A percentile compares a stretch with the other conserved stretches of the same genome.
These are phyloP conservation scores for Macropis europaea DNA, from an alignment of 2,888 invertebrate genomes.

Conservation along the genomic window DNA sequence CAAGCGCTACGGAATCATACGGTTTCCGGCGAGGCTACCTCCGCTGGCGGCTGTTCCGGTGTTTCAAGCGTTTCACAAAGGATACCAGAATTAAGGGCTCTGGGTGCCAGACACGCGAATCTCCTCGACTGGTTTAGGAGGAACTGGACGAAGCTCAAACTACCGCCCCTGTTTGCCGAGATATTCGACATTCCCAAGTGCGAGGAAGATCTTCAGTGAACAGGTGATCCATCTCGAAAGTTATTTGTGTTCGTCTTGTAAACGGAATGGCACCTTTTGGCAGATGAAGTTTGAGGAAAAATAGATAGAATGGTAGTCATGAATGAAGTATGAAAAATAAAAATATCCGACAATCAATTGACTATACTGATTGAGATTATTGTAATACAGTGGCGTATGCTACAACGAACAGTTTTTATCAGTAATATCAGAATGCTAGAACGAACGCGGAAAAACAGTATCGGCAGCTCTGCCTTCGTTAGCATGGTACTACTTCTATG, in stretches of 20 bases:
- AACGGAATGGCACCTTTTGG: too few relatives aligned
- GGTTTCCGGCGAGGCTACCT: slow-evolving; percentile 68
- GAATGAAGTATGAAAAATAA: too few relatives aligned
- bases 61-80: slow-evolving; percentile 81
- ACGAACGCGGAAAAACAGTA: too few relatives aligned
- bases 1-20: slow-evolving; percentile 82
- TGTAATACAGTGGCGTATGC: too few relatives aligned
- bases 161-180: slow-evolving; percentile 97
- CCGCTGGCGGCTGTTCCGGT: slow-evolving; percentile 73
- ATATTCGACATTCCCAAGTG: slow-evolving; percentile 97
- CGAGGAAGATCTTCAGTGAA: slow-evolving; percentile 84
- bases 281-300: too few relatives aligned
- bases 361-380: too few relatives aligned
- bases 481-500: too few relatives aligned
- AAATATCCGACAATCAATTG: too few relatives aligned
- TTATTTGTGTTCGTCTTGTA: background rate
- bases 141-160: slow-evolving; percentile 90
- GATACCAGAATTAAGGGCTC: slow-evolving; percentile 89
- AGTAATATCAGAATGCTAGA: too few relatives aligned
- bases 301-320: too few relatives aligned
- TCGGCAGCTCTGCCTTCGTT: too few relatives aligned
- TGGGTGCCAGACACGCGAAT: slow-evolving; percentile 91
- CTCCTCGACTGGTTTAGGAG: slow-evolving; percentile 95
- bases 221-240: slow-evolving; percentile 48
- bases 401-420: too few relatives aligned